Evolutionary conservation across 2,113 vertebrate genomes (phyloP).

Genomic region (Macrotus californicus): DNA sequence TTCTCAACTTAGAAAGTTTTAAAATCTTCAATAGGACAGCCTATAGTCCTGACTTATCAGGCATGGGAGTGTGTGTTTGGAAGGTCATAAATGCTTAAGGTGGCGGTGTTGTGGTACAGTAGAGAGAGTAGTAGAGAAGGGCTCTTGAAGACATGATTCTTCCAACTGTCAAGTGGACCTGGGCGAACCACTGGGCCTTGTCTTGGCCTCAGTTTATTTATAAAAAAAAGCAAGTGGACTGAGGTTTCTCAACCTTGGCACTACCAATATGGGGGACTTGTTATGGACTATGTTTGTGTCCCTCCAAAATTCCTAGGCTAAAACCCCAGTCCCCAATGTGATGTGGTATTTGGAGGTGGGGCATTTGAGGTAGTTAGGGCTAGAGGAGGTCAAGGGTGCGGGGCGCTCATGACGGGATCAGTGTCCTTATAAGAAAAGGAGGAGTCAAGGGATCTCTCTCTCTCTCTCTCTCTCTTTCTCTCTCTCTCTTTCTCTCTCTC

Average conservation of each 20-base stretch:
- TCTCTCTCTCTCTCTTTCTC: background rate
- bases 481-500: background rate
- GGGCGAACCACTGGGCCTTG: background rate
- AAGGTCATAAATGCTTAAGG: background rate
- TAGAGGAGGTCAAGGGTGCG: background rate
- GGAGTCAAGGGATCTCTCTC: background rate
- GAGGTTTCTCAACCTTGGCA: background rate
- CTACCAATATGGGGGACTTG: background rate
- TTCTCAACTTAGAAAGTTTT: background rate
- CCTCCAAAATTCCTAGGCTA: background rate
- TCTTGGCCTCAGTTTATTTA: background rate
- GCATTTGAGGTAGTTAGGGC: background rate
- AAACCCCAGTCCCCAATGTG: background rate
- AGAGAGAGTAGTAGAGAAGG: background rate
- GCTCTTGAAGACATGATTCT: background rate
- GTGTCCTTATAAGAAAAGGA: background rate
- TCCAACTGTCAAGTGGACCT: background rate
- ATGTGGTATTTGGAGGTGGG: background rate
- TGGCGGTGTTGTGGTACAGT: rapidly evolving
- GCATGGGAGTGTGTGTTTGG: background rate
- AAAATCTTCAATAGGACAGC: background rate
- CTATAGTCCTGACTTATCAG: background rate
- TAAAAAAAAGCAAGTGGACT: background rate
- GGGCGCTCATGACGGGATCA: background rate
- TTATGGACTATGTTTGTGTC: background rate